Conservation (phyloP, 2,888 invertebrate species). For the Teleiodes luculella region DNA sequence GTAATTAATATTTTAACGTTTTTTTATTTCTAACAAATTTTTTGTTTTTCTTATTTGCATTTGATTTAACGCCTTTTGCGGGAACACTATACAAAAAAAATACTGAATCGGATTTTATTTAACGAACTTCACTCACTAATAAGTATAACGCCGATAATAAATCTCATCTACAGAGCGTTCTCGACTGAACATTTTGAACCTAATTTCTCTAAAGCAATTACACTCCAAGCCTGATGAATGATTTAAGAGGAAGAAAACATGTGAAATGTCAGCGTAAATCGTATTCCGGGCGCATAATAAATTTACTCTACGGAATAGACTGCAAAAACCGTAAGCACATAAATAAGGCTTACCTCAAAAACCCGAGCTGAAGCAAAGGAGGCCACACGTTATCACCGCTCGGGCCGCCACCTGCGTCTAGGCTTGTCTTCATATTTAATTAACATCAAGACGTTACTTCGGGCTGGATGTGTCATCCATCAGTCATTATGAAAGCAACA, state of each 20-base stretch:
- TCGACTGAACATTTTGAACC: not conserved
- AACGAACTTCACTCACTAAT: too few species aligned
- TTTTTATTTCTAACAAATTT: too few species aligned
- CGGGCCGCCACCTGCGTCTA: slow-evolving; percentile 53
- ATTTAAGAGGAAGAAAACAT: not conserved
- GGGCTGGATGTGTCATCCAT: slow-evolving; percentile 39
- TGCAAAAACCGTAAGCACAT: slow-evolving; percentile 29
- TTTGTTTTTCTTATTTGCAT: too few species aligned
- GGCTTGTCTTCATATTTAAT: slow-evolving; percentile 63
- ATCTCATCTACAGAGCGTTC: too few species aligned
- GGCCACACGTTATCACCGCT: slow-evolving; percentile 57
- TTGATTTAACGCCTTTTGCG: too few species aligned
- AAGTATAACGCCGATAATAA: too few species aligned
- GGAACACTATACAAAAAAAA: too few species aligned
- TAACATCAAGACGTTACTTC: slow-evolving; percentile 37
- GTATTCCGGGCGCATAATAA: slow-evolving; percentile 20
- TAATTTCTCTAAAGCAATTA: not conserved
- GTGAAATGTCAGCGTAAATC: slow-evolving; percentile 8
- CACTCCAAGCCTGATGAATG: not conserved
- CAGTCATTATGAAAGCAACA: too few species aligned
- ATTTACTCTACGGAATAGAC: slow-evolving; percentile 28
- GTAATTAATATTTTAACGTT: too few species aligned
- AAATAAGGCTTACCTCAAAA: slow-evolving; percentile 66
- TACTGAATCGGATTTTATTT: too few species aligned
- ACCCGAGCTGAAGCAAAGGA: slow-evolving; percentile 50